Evolutionary conservation across 2,888 invertebrate genomes (phyloP).

Genomic region (Stegana nigrithorax): DNA sequence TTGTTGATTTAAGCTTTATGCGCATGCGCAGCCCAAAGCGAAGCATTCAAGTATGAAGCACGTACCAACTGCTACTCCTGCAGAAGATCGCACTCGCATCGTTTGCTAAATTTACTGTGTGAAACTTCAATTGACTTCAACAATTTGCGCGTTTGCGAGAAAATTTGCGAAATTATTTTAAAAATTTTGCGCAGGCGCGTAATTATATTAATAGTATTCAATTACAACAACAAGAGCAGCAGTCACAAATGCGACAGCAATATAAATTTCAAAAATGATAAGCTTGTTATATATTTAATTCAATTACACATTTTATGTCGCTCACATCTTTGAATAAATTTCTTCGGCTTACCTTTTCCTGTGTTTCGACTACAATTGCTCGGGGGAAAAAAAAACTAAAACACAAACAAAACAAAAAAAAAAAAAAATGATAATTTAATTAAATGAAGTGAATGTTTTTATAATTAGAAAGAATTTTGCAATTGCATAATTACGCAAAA

Average conservation of each 20-base stretch:
- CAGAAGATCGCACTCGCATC: too few relatives aligned
- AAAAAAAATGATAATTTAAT: too few relatives aligned
- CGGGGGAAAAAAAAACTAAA: too few relatives aligned
- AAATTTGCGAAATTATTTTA: constrained; percentile 15
- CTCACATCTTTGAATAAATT: too few relatives aligned
- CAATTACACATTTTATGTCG: neutral
- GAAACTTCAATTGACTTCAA: constrained; percentile 26
- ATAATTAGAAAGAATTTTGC: constrained; percentile 54
- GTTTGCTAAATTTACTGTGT: constrained; percentile 35
- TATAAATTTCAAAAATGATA: neutral
- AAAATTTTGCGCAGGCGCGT: constrained; percentile 19
- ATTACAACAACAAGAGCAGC: neutral
- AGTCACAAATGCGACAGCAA: too few relatives aligned
- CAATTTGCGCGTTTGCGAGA: neutral
- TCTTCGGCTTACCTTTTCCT: too few relatives aligned
- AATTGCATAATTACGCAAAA: constrained; percentile 54
- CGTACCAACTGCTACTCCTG: constrained; percentile 13
- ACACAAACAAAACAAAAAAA: too few relatives aligned
- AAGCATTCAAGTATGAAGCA: neutral
- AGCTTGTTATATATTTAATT: neutral
- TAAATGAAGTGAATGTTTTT: constrained; percentile 50
- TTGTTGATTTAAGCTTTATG: constrained; percentile 11
- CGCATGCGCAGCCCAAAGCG: neutral
- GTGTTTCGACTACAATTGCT: too few relatives aligned
- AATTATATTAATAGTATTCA: constrained; percentile 17